A percentile compares a stretch with the other conserved stretches of the same genome.
These are phyloP conservation scores for Zootermopsis nevadensis DNA, from an alignment of 2,888 invertebrate species.

Conservation along the genomic window DNA sequence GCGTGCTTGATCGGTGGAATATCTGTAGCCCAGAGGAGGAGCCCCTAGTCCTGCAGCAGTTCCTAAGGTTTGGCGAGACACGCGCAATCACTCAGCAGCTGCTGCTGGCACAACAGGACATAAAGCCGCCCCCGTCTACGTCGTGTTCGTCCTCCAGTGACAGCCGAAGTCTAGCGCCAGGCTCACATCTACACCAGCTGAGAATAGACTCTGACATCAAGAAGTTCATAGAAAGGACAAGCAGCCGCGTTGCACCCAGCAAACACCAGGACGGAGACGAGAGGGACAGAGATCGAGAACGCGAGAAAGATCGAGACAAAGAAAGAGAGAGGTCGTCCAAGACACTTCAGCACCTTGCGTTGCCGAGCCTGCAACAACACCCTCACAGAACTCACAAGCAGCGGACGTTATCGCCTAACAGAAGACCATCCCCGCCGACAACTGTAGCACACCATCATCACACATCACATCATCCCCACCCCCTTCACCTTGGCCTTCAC, in stretches of 20 bases:
- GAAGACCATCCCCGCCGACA: conserved; percentile 70
- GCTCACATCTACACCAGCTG: conserved; percentile 51
- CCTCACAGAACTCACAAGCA: conserved; percentile 60
- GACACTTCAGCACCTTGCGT: conserved; percentile 22
- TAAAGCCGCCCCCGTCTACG: conserved; percentile 48
- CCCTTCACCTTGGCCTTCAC: conserved; percentile 58
- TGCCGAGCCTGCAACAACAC: conserved; percentile 61
- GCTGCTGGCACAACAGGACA: conserved; percentile 62
- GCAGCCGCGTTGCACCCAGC: conserved; percentile 46
- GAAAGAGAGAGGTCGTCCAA: conserved; percentile 33
- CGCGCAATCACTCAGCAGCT: conserved; percentile 81
- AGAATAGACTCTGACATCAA: conserved; percentile 67
- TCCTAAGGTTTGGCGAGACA: conserved; percentile 90
- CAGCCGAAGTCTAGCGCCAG: conserved; percentile 48
- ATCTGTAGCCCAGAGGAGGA: conserved; percentile 90
- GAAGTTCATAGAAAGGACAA: conserved; percentile 68
- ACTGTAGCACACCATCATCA: conserved; percentile 57
- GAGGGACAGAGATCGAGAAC: conserved; percentile 45
- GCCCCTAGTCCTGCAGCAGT: conserved; percentile 91
- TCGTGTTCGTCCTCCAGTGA: conserved; percentile 62
- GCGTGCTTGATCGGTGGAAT: conserved; percentile 88
- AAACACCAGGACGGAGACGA: conserved; percentile 32
- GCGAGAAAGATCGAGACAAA: conserved; percentile 37
- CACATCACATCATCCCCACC: conserved; percentile 52
- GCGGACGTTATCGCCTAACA: conserved; percentile 69